These are phyloP conservation scores for Ooceraea biroi DNA, from an alignment of 1,140 invertebrate genomes.

Conservation along the genomic window DNA sequence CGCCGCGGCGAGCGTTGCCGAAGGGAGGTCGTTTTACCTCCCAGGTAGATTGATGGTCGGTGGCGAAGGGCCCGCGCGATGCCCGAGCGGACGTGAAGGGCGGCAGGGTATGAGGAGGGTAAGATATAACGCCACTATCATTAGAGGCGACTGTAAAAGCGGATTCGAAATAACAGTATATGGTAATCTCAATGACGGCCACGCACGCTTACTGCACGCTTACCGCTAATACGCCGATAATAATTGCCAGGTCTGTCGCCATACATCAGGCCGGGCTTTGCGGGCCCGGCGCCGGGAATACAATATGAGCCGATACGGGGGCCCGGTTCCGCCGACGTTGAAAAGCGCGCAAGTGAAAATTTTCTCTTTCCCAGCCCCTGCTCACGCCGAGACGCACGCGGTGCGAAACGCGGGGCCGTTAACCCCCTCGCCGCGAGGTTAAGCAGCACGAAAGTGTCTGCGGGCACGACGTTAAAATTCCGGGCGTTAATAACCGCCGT, in stretches of 20 bases:
- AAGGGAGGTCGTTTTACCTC: conserved; percentile 28
- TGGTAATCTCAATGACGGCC: conserved; percentile 77
- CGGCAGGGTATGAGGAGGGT: too few species aligned
- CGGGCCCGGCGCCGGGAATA: conserved; percentile 51
- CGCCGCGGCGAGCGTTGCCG: conserved; percentile 38
- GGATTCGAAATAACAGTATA: conserved; percentile 76
- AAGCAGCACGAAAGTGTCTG: conserved; percentile 63
- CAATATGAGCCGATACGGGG: conserved; percentile 41
- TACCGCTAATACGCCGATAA: conserved; percentile 71
- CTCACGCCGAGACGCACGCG: conserved; percentile 19
- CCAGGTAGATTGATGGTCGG: conserved; percentile 27
- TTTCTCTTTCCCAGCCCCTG: background rate
- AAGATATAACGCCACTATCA: conserved; percentile 70
- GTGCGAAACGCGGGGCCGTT: conserved; percentile 47
- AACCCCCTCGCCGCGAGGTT: conserved; percentile 61
- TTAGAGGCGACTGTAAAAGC: conserved; percentile 72
- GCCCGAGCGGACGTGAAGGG: too few species aligned
- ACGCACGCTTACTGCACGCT: conserved; percentile 73
- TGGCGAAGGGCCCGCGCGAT: conserved; percentile 48
- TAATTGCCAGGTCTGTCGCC: conserved; percentile 73
- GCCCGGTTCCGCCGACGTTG: background rate
- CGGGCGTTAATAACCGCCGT: background rate
- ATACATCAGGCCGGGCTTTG: conserved; percentile 67
- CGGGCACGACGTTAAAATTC: conserved; percentile 21
- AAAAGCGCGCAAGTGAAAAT: conserved; percentile 39